Evolutionary conservation across 53 echinoderm and acorn worm species (phyloP), one percentile per base, ranked within the genome.

Genomic region (Echinometra lucunter): DNA sequence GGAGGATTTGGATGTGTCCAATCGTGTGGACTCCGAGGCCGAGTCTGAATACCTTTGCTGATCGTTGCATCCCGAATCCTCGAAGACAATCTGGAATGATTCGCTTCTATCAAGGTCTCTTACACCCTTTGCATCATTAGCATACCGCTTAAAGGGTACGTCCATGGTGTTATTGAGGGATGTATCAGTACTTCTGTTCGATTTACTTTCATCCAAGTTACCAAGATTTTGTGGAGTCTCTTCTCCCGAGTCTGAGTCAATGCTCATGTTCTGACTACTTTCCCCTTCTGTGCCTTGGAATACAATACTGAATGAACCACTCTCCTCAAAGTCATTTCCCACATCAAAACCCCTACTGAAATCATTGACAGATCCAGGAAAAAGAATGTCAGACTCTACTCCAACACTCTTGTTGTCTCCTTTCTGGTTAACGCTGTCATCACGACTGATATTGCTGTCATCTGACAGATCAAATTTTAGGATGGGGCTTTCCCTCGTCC

Each of bases 261-360:
- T 5, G 27, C 92, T 91, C 49, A 35, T 60, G 19, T 37, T 69
- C 25, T 40, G 44, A 25, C 58, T 63, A 72, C 70, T 69, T 11
- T 66, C 95, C 17, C 74, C 88, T 37, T 88, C 57, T 44, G 91
- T 93, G n/a, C 96, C 96, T 8, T 95, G 88, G 66, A 99, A 99
- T 13, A 96, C 98, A 18, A 98, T 96, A 55, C 99, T 96, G 92
- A 99, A 99, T 25, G 99, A 98, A 17, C 97, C 97, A 45, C 98
- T 98, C 37, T 97, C 98, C 0, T 99, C 99, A 44, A 93, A 57
- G 21, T 93, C 93, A 30, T 25, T 92, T 45, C 92, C 92, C 2
- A 92, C 45, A 4, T 44, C 28, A 74, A 92, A 92, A n/a, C 75
- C 92, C 10, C 75, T 42, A 18, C 53, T 92, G 2, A 92, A 49